Base-by-base conservation (phyloP, 2,113 vertebrate genomes). In the Chaenogobius annularis region DNA sequence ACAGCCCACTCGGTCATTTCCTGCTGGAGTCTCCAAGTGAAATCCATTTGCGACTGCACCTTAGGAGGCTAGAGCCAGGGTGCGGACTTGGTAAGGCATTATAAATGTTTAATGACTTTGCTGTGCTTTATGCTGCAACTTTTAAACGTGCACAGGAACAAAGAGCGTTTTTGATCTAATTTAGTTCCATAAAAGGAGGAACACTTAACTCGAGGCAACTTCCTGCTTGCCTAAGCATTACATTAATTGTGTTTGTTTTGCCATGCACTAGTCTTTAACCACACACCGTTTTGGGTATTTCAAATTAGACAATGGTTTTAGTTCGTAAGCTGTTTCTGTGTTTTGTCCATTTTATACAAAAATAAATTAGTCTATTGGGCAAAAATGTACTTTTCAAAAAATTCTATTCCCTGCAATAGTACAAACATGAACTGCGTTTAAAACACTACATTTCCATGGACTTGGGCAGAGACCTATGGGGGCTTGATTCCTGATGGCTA, bases 171-270 rank as follows among this genome's bases (percentile, higher is more conserved):
- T 80, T 83, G 67, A 81, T 85, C 55, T 67, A 69, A 78, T 77
- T 86, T 68, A 35, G 35, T 47, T 62, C 52, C 10, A 50, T 80
- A 70, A 78, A 76, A 76, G 75, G 74, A 70, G 70, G 26, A 88
- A 73, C 66, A 59, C 43, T 78, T n/a, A 58, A 72, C 76, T 81
- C 54, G 66, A 20, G 80, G 72, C 77, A 19, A 80, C 84, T 74
- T 85, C 75, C 85, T 86, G 75, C 64, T 76, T 58, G 75, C 84
- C 73, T 69, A 80, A 79, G 68, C 68, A 50, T 43, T 58, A 23
- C 59, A 64, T 76, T 82, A 83, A 86, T 72, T 79, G 74, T 81
- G 85, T 85, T 87, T 84, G 80, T 83, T 87, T 86, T 80, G 69
- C 26, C 50, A 43, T 70, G 63, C 54, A 54, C 68, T 74, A 75